Base-by-base conservation (phyloP, 2,888 invertebrate species). In the Saturnia pavonia region DNA sequence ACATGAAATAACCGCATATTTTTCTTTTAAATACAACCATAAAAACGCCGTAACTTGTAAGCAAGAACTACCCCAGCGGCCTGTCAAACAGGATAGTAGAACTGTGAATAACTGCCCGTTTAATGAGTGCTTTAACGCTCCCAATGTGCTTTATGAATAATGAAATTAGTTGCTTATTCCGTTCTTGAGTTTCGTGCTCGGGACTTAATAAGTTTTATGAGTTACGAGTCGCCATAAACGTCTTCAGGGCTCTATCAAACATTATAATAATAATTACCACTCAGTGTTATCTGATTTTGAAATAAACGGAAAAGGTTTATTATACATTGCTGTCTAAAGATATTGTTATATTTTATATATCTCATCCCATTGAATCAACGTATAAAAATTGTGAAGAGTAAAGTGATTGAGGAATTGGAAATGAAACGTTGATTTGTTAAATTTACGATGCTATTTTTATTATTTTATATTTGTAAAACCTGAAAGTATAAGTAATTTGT, bases 81-180 rank as follows among this genome's bases (percentile, higher is more conserved):
- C 87, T 89, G 92, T 92, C 94, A 91, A 86, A 89, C 83, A 84
- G 87, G 92, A 92, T 91, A 91, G 91, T 89, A 90, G 86, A 82
- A 88, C 86, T 86, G 91, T 92, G 91, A 94, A 88, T 88, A 88
- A 94, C 87, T 87, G 82, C 80, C 83, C 77, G 80, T 89, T 90
- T 92, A 94, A 94, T 91, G 92, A 94, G 89, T 90, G 89, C 92
- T 89, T 92, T 92, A 91, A 87, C 92, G 93, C 91, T 91, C 92
- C 87, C 90, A 92, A 94, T 93, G 90, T 91, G 91, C 91, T 91
- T 92, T 93, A 92, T 92, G 93, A 92, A 94, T 94, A 94, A 94
- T 92, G 85, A 92, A 94, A 93, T 94, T 92, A 92, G 92, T 89
- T 88, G 90, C 90, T 92, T 89, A 90, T 92, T 90, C 87, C 89